Percentiles rank a stretch among this genome's conserved stretches.
These are phyloP conservation scores for Scartelaos histophorus DNA, from an alignment of 2,113 vertebrate genomes.

Conservation along the genomic window DNA sequence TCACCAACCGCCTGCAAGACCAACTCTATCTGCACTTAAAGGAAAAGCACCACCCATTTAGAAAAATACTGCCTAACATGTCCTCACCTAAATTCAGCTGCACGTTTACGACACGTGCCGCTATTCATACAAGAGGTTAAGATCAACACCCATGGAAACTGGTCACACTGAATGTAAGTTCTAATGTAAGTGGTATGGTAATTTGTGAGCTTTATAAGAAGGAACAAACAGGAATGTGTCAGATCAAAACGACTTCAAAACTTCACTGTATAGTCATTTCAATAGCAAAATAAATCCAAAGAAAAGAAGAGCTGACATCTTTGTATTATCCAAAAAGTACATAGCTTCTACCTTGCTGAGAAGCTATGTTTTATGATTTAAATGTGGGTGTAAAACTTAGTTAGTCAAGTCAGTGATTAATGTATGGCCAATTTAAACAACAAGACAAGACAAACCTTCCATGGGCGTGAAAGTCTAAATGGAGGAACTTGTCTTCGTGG, in stretches of 20 bases:
- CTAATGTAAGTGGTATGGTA: neutral
- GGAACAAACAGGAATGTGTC: neutral
- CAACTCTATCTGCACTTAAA: constrained; percentile 3
- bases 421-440: neutral
- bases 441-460: constrained; percentile 84
- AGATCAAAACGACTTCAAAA: neutral
- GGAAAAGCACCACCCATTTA: neutral
- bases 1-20: constrained; percentile 18
- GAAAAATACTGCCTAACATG: neutral
- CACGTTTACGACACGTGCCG: neutral
- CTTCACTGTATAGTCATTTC: too few species aligned
- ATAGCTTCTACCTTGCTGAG: too few species aligned
- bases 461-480: constrained; percentile 93
- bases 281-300: too few species aligned
- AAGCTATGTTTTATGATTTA: too few species aligned
- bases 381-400: neutral
- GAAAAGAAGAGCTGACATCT: too few species aligned
- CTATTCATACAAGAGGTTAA: neutral
- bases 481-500: constrained; percentile 88
- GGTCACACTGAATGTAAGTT: neutral
- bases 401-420: too few species aligned
- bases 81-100: neutral
- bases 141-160: neutral
- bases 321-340: too few species aligned
- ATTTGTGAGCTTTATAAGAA: neutral